Evolutionary conservation across 2,888 invertebrate genomes (phyloP), one percentile per base, ranked within the genome.

Genomic region (Archaeoteleia sp.): DNA sequence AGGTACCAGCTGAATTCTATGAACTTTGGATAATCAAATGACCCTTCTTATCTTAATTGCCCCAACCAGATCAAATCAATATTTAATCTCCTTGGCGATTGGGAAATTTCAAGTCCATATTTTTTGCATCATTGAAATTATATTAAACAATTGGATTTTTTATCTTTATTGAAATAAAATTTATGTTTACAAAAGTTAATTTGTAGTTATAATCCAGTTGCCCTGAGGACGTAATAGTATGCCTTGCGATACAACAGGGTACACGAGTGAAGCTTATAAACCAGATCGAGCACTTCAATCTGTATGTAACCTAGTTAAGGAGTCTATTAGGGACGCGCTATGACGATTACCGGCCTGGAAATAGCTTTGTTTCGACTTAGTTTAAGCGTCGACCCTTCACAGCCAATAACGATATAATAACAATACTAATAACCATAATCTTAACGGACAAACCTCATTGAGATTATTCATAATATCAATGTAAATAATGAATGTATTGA

Each of bases 331-430:
- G 62, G 73, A 70, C 68, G 72, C 66, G 69, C 70, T 73, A 67
- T 69, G 70, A 73, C 72, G 69, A 74, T 76, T 77, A 74, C 75
- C 76, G 75, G 62, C 51, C 66, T 66, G 74, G 73, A 74, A 78
- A 78, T 78, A 75, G 74, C 75, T 75, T 68, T 71, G 72, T 74
- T 76, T 71, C 70, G 70, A 70, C 70, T 73, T 67, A 70, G 55
- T 77, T 63, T 58, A 57, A 74, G 62, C 67, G 57, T 23, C 51
- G 61, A 32, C 45, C 9, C 32, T 7, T 53, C 30, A 25, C 32
- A 60, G 32, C 23, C 53, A 15, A 12, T 51, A 37, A 30, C 29
- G 39, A 20, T 43, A 25, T 25, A 14, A 32, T 43, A 43, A 49
- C 43, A 43, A 42, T 25, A 37, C 42, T 60, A 45, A 45, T 45